Conservation (phyloP, 2,888 invertebrate genomes). For the Hemistola chrysoprasaria region DNA sequence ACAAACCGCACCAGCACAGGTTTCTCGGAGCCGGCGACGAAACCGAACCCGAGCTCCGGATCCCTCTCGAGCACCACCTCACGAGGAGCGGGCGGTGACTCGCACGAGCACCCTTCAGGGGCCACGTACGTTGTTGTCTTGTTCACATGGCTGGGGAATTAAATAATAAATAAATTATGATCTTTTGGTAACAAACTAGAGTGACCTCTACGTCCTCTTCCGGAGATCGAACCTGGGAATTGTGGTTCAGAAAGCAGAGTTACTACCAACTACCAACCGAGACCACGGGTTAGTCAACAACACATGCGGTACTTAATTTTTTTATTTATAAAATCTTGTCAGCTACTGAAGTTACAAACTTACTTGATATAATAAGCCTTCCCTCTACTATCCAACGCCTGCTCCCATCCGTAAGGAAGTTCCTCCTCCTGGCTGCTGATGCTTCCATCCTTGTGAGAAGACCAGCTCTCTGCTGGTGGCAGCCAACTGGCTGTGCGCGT, state of each 20-base stretch:
- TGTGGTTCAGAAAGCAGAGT: too few relatives aligned
- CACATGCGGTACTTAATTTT: too few relatives aligned
- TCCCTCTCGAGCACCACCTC: constrained; percentile 89
- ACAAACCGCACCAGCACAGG: constrained; percentile 96
- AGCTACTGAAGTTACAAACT: constrained; percentile 59
- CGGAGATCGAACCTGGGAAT: too few relatives aligned
- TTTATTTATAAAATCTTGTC: too few relatives aligned
- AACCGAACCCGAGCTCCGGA: constrained; percentile 93
- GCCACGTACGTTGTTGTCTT: constrained; percentile 96
- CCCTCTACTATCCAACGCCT: constrained; percentile 90
- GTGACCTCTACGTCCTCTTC: too few relatives aligned
- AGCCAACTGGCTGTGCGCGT: constrained; percentile 93
- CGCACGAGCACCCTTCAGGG: constrained; percentile 85
- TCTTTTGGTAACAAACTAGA: neutral
- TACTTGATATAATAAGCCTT: constrained; percentile 91
- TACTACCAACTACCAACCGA: too few relatives aligned
- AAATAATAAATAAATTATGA: neutral
- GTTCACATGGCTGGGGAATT: constrained; percentile 87
- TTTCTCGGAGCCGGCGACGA: constrained; percentile 96
- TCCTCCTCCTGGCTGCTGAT: constrained; percentile 67
- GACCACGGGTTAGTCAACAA: neutral
- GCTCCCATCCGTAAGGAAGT: constrained; percentile 96
- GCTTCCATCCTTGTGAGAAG: constrained; percentile 57
- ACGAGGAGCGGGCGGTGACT: constrained; percentile 90
- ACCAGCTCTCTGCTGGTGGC: constrained; percentile 94